phyloP scores from a whole-genome alignment of 2,113 vertebrate species.

The Rhinopomastus cyanomelas region DNA sequence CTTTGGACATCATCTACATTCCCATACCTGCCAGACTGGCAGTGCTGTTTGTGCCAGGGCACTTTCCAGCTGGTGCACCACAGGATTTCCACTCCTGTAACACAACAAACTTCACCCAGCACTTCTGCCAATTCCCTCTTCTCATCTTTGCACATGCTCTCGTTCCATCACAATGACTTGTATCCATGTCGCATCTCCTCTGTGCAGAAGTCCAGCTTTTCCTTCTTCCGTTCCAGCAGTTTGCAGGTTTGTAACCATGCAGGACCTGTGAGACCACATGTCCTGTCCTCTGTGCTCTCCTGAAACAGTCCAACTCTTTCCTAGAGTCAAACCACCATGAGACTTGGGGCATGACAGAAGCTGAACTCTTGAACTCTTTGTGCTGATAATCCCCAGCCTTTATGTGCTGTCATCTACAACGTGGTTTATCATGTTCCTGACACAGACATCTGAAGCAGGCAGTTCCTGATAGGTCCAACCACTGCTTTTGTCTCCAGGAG shows the following conservation, averaged over 20 bases:
- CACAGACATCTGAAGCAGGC: not conserved
- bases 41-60: not conserved
- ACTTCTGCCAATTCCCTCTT: not conserved
- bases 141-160: not conserved
- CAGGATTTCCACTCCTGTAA: not conserved
- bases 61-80: not conserved
- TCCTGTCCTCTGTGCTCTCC: not conserved
- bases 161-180: not conserved
- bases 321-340: rapidly evolving
- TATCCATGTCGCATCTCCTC: not conserved
- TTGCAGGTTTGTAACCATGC: not conserved
- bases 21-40: not conserved
- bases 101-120: not conserved
- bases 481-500: not conserved
- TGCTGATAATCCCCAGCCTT: not conserved
- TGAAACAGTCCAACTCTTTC: not conserved
- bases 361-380: not conserved
- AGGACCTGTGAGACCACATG: not conserved
- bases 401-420: not conserved
- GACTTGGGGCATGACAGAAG: not conserved
- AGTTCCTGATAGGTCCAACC: not conserved
- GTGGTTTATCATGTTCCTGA: not conserved
- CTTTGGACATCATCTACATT: not conserved
- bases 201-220: not conserved
- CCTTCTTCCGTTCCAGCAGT: not conserved